phyloP scores from a whole-genome alignment of 2,888 invertebrate genomes.

The Agrotis puta region DNA sequence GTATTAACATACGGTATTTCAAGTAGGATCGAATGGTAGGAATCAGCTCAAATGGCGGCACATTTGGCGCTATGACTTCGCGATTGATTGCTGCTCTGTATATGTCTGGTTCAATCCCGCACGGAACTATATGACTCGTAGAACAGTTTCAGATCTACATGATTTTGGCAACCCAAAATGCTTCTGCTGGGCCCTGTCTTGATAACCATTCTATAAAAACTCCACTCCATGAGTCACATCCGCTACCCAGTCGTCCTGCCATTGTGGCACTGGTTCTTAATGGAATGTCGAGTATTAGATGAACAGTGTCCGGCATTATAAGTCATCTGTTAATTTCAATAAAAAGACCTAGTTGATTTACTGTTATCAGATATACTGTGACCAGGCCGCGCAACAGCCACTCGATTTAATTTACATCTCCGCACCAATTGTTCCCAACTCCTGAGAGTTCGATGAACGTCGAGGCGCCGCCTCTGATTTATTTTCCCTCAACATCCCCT shows the following conservation, averaged over 20 bases:
- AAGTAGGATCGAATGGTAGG: neutral
- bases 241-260: too few relatives aligned
- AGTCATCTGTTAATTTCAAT: neutral
- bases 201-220: too few relatives aligned
- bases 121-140: too few relatives aligned
- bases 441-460: conserved; percentile 84
- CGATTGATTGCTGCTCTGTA: too few relatives aligned
- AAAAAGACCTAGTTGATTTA: neutral
- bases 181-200: too few relatives aligned
- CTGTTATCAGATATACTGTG: neutral
- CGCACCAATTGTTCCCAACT: conserved; percentile 85
- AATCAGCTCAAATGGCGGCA: neutral
- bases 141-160: too few relatives aligned
- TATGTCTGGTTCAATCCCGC: too few relatives aligned
- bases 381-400: conserved; percentile 73
- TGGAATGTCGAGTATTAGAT: too few relatives aligned
- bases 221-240: too few relatives aligned
- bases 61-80: neutral
- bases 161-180: too few relatives aligned
- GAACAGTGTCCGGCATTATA: too few relatives aligned
- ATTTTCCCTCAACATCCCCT: conserved; percentile 84
- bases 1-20: neutral
- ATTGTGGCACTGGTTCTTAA: too few relatives aligned
- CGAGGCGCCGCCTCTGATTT: conserved; percentile 83
- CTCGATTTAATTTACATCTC: conserved; percentile 90